These are phyloP conservation scores for Phrynosoma platyrhinos DNA, from an alignment of 2,113 vertebrate species.

Conservation along the genomic window DNA sequence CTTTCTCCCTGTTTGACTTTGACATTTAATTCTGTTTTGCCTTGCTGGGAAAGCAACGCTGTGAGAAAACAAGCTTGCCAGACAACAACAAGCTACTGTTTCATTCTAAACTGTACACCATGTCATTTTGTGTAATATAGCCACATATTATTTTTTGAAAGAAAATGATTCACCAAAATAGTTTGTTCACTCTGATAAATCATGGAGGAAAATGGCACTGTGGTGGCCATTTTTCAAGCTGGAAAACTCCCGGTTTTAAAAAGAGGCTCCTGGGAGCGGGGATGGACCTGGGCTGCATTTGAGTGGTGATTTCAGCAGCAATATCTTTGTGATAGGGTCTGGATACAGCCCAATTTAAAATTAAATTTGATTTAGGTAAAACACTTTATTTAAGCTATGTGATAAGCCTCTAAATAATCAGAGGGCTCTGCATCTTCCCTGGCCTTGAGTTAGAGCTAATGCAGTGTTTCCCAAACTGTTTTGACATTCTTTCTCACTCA, in stretches of 20 bases:
- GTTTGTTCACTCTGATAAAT: not conserved
- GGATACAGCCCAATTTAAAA: too few relatives aligned
- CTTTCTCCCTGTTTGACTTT: conserved; percentile 44
- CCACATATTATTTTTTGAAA: conserved; percentile 59
- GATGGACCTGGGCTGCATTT: too few relatives aligned
- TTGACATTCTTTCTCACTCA: not conserved
- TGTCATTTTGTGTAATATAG: conserved; percentile 58
- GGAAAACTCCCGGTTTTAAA: too few relatives aligned
- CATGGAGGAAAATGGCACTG: too few relatives aligned
- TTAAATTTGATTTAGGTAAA: too few relatives aligned
- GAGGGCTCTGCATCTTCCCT: not conserved
- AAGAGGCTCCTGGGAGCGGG: too few relatives aligned
- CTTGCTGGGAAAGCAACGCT: conserved; percentile 47
- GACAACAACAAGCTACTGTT: conserved; percentile 55
- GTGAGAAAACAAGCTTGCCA: conserved; percentile 52
- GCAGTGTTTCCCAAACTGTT: not conserved
- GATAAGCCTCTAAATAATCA: not conserved
- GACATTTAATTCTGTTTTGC: conserved; percentile 57
- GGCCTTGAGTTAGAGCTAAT: not conserved
- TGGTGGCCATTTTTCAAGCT: too few relatives aligned
- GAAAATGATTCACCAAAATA: conserved; percentile 41
- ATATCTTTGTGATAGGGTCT: too few relatives aligned
- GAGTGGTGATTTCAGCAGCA: too few relatives aligned
- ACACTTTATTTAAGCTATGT: too few relatives aligned
- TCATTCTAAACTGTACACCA: conserved; percentile 33